phyloP scores from a whole-genome alignment of 2,113 vertebrate species.

The Monopterus albus region DNA sequence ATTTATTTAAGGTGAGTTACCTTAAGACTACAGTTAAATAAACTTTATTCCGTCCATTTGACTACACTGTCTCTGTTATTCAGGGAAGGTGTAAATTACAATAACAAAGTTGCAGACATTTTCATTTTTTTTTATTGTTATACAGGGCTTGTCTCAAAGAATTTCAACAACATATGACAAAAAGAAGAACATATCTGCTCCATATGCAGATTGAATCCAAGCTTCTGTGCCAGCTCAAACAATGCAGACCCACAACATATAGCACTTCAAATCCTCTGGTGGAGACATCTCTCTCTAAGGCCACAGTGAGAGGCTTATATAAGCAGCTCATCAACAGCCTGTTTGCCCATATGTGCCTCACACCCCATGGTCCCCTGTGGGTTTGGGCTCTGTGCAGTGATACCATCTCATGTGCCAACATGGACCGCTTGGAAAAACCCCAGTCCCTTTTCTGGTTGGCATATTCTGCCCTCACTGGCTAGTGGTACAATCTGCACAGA shows the following conservation, averaged over 20 bases:
- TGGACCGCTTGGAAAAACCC: conserved; percentile 62
- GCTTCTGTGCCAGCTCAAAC: conserved; percentile 51
- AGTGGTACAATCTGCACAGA: conserved; percentile 40
- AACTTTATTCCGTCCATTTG: conserved; percentile 72
- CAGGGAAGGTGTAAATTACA: conserved; percentile 54
- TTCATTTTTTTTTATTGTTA: conserved; percentile 26
- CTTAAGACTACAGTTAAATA: conserved; percentile 72
- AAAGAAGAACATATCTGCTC: conserved; percentile 37
- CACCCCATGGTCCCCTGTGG: conserved; percentile 78
- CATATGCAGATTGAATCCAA: conserved; percentile 32
- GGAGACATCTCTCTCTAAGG: conserved; percentile 56
- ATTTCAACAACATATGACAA: too few relatives aligned
- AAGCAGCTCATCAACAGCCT: conserved; percentile 81
- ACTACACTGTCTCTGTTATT: conserved; percentile 49
- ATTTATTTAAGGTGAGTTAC: conserved; percentile 68
- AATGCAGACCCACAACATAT: conserved; percentile 40
- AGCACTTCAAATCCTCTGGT: conserved; percentile 62
- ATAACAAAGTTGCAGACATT: conserved; percentile 36
- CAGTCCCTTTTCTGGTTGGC: conserved; percentile 53
- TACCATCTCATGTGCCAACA: conserved; percentile 80
- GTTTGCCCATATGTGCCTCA: conserved; percentile 82
- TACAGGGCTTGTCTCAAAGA: conserved; percentile 5
- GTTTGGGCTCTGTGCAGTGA: conserved; percentile 73
- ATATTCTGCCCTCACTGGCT: conserved; percentile 54
- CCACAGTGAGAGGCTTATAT: conserved; percentile 73